These are phyloP conservation scores for Gerris lacustris DNA, from an alignment of 2,888 invertebrate species.

Conservation along the genomic window DNA sequence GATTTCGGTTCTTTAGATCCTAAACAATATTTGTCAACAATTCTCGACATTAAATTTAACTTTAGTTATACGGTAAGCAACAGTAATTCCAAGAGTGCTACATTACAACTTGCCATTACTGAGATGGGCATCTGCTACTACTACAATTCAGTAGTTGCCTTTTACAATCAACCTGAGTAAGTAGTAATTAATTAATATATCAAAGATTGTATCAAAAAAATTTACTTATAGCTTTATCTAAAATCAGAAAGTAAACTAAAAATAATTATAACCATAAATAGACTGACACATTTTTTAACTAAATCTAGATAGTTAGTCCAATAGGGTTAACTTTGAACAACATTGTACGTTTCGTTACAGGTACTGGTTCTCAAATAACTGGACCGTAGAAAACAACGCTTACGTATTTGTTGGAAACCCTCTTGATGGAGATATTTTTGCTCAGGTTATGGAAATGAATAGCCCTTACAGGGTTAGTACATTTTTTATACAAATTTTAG, in stretches of 20 bases:
- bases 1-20: not conserved
- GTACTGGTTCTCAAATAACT: constrained; percentile 24
- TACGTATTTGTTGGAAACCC: constrained; percentile 44
- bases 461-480: constrained; percentile 48
- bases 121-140: constrained; percentile 30
- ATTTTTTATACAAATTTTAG: not conserved
- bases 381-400: constrained; percentile 5
- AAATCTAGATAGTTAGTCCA: too few species aligned
- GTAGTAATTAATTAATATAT: not conserved
- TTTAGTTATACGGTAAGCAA: constrained; percentile 21
- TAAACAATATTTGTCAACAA: not conserved
- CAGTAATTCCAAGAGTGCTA: constrained; percentile 16
- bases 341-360: constrained; percentile 11
- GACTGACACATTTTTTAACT: too few species aligned
- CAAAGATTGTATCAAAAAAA: too few species aligned
- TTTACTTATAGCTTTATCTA: too few species aligned
- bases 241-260: too few species aligned
- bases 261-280: too few species aligned
- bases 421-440: constrained; percentile 59
- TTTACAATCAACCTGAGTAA: constrained; percentile 22
- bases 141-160: constrained; percentile 30
- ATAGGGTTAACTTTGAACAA: too few species aligned
- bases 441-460: constrained; percentile 56
- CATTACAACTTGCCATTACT: constrained; percentile 25
- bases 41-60: constrained; percentile 13